These are phyloP conservation scores for Cartodere bifasciata DNA, from an alignment of 2,888 invertebrate genomes.

Conservation along the genomic window DNA sequence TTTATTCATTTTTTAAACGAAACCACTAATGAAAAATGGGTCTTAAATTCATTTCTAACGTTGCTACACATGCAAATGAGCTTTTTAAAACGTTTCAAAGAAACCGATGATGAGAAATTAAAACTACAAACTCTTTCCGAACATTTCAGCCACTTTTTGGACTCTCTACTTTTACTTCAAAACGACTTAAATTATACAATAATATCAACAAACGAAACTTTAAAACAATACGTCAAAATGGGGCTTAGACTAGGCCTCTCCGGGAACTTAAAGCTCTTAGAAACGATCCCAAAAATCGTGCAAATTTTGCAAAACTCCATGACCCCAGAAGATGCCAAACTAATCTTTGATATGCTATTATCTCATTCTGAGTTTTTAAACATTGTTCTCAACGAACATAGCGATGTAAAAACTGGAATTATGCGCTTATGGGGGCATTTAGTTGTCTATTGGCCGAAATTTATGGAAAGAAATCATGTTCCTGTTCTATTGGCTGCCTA, in stretches of 20 bases:
- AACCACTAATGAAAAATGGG: conserved; percentile 31
- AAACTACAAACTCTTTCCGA: conserved; percentile 4
- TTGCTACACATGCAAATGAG: conserved; percentile 41
- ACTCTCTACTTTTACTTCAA: too few species aligned
- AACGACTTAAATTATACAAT: conserved; percentile 9
- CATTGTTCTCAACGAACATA: conserved; percentile 44
- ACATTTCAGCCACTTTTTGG: conserved; percentile 5
- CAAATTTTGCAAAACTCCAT: conserved; percentile 39
- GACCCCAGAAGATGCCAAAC: conserved; percentile 36
- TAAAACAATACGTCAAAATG: conserved; percentile 49
- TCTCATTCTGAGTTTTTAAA: conserved; percentile 68
- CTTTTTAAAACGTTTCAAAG: conserved; percentile 33
- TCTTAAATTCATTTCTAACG: conserved; percentile 42
- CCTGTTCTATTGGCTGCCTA: conserved; percentile 70
- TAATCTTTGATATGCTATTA: conserved; percentile 59
- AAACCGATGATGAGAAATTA: conserved; percentile 4
- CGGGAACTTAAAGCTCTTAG: conserved; percentile 21
- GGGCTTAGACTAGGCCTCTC: conserved; percentile 52
- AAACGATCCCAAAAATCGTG: conserved; percentile 43
- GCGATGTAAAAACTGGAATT: conserved; percentile 44
- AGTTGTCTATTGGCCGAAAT: conserved; percentile 46
- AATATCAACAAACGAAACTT: conserved; percentile 34
- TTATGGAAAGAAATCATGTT: conserved; percentile 56
- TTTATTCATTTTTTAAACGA: conserved; percentile 38
- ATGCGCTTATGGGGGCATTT: conserved; percentile 52